Base-by-base conservation (phyloP, 1,140 invertebrate species). In the Drosophila prosaltans region DNA sequence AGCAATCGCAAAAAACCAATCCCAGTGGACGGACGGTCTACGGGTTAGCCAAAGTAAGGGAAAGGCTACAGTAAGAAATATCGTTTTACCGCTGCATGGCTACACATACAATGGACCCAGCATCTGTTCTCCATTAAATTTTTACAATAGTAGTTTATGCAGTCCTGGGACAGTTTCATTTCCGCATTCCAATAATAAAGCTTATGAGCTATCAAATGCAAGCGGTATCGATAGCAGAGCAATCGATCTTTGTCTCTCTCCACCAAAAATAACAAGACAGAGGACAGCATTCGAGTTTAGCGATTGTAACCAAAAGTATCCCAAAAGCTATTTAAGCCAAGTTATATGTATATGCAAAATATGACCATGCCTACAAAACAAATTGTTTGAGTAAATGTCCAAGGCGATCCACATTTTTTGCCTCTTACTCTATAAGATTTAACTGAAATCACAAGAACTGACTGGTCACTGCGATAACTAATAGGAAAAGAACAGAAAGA, bases 11-110 rank as follows among this genome's bases (percentile, higher is more conserved):
- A 59, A 36, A 57, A 16, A 36, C 39, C 36, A 66, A 60, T 67
- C 48, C 64, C 64, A 10, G 3, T 10, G 24, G 45, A 26, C 45
- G 0, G 16, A 16, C 16, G 16, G 16, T n/a, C 21, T 55, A 54
- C 41, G 74, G 63, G 54, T 66, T 65, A 41, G 11, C 63, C 75
- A 68, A 71, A 68, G 24, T 65, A 4, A 51, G 45, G 5, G 24
- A 26, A 51, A 48, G 10, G 7, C 7, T 26, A 24, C 45, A 51
- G 45, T 51, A 26, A 51, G 21, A 26, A 51, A 51, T 26, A 51
- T 51, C 6, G 28, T 16, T 48, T 24, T 48, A 48, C 21, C 16
- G 5, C 0, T 7, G n/a, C n/a, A 45, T 45, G n/a, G 4, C n/a
- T 8, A 16, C 45, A 48, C 5, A 48, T 24, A 21, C 28, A 2